Evolutionary conservation across 2,113 vertebrate genomes (phyloP).

Genomic region (Acanthochromis polyacanthus): DNA sequence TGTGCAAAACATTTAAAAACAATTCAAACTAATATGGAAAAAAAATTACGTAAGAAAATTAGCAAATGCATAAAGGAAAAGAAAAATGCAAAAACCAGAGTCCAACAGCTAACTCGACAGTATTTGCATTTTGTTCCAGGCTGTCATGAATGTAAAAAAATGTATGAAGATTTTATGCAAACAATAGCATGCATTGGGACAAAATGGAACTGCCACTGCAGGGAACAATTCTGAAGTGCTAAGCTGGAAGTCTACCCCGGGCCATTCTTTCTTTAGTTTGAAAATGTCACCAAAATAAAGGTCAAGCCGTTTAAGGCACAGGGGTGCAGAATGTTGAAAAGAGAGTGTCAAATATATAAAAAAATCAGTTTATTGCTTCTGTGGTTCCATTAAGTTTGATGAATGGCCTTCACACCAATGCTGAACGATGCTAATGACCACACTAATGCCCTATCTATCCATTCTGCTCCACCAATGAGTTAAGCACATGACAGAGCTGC

Average conservation of each 20-base stretch:
- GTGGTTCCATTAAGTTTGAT: constrained; percentile 58
- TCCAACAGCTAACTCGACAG: background rate
- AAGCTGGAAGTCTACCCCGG: constrained; percentile 1
- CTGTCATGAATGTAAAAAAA: constrained; percentile 9
- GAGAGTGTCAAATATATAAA: constrained; percentile 42
- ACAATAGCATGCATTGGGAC: constrained; percentile 22
- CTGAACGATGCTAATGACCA: constrained; percentile 58
- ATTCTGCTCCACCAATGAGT: constrained; percentile 29
- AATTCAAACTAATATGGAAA: background rate
- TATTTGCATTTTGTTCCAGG: constrained; percentile 8
- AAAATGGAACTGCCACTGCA: constrained; percentile 39
- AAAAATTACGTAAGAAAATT: constrained; percentile 6
- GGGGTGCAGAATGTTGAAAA: constrained; percentile 4
- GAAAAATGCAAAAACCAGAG: background rate
- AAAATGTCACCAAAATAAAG: constrained; percentile 75
- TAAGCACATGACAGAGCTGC: constrained; percentile 20
- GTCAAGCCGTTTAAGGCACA: constrained; percentile 57
- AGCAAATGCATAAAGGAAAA: background rate
- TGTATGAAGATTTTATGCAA: constrained; percentile 29
- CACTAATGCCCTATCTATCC: constrained; percentile 29
- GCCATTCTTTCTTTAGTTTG: constrained; percentile 52
- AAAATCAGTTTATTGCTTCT: constrained; percentile 57
- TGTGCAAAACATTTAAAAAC: too few relatives aligned
- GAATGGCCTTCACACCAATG: constrained; percentile 54
- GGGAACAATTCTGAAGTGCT: constrained; percentile 18